phyloP scores from a whole-genome alignment of 2,113 vertebrate genomes.

The Nothobranchius kuhntae region DNA sequence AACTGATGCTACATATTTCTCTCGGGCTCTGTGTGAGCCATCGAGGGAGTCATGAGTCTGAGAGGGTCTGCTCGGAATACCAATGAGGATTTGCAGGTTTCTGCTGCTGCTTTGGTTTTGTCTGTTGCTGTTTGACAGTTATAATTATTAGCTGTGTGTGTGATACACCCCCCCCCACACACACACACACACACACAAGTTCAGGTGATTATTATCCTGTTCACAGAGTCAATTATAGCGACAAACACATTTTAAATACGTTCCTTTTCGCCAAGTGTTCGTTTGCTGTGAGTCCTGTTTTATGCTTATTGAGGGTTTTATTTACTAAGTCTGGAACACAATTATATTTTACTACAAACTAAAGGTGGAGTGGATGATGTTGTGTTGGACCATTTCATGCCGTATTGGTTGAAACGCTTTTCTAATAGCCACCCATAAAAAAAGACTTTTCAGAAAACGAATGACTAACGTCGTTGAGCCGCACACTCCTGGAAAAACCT shows the following conservation, averaged over 20 bases:
- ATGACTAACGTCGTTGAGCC: no score
- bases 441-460: no score
- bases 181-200: neutral
- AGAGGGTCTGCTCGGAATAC: slow-evolving; percentile 51
- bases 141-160: slow-evolving; percentile 24
- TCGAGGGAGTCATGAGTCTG: slow-evolving; percentile 23
- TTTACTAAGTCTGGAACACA: no score
- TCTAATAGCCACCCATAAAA: no score
- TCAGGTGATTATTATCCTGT: slow-evolving; percentile 30
- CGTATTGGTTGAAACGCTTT: no score
- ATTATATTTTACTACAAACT: no score
- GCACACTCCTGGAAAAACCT: no score
- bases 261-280: neutral
- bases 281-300: no score
- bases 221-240: slow-evolving; percentile 11
- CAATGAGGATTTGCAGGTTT: slow-evolving; percentile 42
- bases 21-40: slow-evolving; percentile 12
- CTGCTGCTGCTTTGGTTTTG: slow-evolving; percentile 39
- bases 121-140: slow-evolving; percentile 35
- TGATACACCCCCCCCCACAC: neutral
- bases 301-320: no score
- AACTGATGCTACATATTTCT: slow-evolving; percentile 38
- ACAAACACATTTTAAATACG: slow-evolving; percentile 10
- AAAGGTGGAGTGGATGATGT: no score
- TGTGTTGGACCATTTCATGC: no score